These are phyloP conservation scores for Sinosuthora webbiana DNA, from an alignment of 2,113 vertebrate genomes.

Conservation along the genomic window DNA sequence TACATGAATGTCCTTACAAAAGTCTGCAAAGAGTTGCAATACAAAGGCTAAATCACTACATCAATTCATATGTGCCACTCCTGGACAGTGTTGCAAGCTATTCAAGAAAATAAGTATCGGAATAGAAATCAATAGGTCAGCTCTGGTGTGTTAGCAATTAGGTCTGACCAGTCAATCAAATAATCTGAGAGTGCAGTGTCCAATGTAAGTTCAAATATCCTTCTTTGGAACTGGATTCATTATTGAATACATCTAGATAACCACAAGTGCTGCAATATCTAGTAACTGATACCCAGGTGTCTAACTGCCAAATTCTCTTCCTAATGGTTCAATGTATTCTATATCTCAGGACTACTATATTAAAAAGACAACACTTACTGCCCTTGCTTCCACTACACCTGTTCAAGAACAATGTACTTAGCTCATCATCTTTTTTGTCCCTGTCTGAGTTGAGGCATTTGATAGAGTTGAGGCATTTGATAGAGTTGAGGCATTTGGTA, in stretches of 20 bases:
- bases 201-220: neutral
- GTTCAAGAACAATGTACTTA: neutral
- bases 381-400: neutral
- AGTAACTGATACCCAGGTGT: neutral
- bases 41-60: neutral
- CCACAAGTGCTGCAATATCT: neutral
- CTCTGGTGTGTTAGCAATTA: neutral
- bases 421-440: neutral
- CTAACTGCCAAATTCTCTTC: neutral
- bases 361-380: neutral
- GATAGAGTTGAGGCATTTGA: too few species aligned
- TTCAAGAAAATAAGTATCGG: neutral
- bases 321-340: neutral
- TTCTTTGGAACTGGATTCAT: neutral
- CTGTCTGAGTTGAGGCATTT: too few species aligned
- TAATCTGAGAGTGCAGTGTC: neutral
- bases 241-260: neutral
- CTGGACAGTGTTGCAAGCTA: neutral
- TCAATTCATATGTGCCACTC: neutral
- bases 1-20: neutral
- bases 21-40: neutral
- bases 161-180: neutral
- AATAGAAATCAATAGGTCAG: neutral
- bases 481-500: neutral
- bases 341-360: neutral